phyloP scores from a whole-genome alignment of 2,113 vertebrate genomes.

The Crotalus horridus region DNA sequence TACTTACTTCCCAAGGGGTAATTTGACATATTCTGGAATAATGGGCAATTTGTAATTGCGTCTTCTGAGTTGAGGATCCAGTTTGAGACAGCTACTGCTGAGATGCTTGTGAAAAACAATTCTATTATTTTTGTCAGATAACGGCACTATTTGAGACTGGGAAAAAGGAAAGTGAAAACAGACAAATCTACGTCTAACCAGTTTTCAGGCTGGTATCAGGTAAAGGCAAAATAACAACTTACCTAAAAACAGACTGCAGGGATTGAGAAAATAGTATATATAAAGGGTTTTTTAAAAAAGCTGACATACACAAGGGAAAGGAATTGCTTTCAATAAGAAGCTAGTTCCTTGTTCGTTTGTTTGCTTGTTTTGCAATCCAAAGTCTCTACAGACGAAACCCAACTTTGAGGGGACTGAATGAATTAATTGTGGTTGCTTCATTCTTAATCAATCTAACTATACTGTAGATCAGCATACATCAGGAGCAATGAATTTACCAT shows the following conservation, averaged over 20 bases:
- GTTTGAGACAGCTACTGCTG: background rate
- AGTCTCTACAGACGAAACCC: background rate
- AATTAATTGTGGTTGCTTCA: background rate
- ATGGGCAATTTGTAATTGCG: background rate
- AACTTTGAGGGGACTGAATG: background rate
- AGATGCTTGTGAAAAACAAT: background rate
- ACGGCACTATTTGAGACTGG: background rate
- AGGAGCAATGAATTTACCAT: slow-evolving; percentile 22
- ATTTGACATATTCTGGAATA: background rate
- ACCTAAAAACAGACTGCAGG: background rate
- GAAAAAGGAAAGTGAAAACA: background rate
- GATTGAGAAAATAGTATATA: background rate
- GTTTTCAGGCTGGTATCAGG: background rate
- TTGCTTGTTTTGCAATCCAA: background rate
- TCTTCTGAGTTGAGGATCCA: background rate
- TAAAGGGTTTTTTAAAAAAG: background rate
- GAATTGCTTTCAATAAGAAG: background rate
- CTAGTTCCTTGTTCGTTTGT: background rate
- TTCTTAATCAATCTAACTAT: slow-evolving; percentile 30
- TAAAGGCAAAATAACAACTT: background rate
- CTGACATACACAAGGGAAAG: background rate
- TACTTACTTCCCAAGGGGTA: background rate
- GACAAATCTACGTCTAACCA: background rate
- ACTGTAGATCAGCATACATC: slow-evolving; percentile 35
- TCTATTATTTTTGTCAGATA: background rate